Base-by-base conservation (phyloP, 2,113 vertebrate genomes). In the Scolopax mira region DNA sequence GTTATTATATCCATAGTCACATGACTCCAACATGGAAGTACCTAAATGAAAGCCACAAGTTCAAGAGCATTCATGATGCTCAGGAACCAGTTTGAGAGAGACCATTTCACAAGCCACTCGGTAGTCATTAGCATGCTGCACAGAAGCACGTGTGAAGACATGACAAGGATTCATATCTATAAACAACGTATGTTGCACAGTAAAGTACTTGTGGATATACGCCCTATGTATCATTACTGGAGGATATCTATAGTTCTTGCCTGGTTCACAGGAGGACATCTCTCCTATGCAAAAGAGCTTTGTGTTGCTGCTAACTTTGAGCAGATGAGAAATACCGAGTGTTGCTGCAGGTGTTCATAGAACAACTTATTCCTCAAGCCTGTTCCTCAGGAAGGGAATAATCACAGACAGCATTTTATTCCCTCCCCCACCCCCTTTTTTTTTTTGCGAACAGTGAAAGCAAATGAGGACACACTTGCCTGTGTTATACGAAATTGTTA, bases 121-220 rank as follows among this genome's bases (percentile, higher is more conserved):
- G 28, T 42, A 12, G 11, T 37, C 54, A 44, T 70, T 13, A 66
- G 55, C 33, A 48, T 17, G 55, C 69, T 41, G 39, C 18, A 57
- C 55, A 81, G 55, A 77, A 44, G 8, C 0, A 0, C 3, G 1
- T 23, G 6, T 3, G 4, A 3, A n/a, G 39, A 35, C 4, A 3
- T 35, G 52, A 65, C 83, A 73, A 85, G 54, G 73, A 74, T 62
- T 60, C 65, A 3, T 39, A 28, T 5, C 61, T 52, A 13, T 16
- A 42, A 80, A 67, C 17, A 51, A 12, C 6, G 9, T 21, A 9
- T 15, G 41, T 51, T 46, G 27, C 61, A 55, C 65, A 75, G 30
- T 42, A 81, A 78, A 60, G 42, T 62, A 64, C 52, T 18, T 18
- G 30, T 55, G 52, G 25, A 71, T 33, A 23, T 25, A 33, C 11